A percentile compares a stretch with the other conserved stretches of the same genome.
phyloP scores from a whole-genome alignment of 1,140 invertebrate species.

The Cotesia typhae region DNA sequence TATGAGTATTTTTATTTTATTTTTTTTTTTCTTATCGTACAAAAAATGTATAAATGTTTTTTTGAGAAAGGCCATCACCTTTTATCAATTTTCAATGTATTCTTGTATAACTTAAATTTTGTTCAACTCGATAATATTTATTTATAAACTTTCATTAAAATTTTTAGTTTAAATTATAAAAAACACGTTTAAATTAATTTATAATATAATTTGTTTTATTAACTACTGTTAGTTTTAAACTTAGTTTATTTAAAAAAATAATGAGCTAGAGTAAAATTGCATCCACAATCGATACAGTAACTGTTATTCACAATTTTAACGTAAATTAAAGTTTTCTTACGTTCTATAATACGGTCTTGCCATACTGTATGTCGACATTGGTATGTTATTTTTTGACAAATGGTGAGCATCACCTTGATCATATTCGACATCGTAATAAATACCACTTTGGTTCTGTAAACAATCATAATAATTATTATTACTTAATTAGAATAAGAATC shows the following conservation, averaged over 20 bases:
- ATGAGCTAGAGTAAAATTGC: conserved; percentile 35
- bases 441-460: conserved; percentile 81
- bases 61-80: conserved; percentile 11
- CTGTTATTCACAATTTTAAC: not conserved
- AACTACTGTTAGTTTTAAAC: conserved; percentile 25
- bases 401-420: conserved; percentile 74
- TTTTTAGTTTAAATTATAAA: not conserved
- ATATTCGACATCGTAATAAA: conserved; percentile 88
- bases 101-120: not conserved
- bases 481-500: conserved; percentile 25
- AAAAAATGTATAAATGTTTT: not conserved
- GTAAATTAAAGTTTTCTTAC: conserved; percentile 42
- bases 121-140: not conserved
- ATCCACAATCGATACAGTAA: conserved; percentile 9
- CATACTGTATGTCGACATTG: conserved; percentile 74
- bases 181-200: conserved; percentile 14
- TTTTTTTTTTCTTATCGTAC: not conserved
- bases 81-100: conserved; percentile 1
- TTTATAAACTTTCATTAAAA: too few relatives aligned
- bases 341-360: conserved; percentile 62
- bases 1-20: too few relatives aligned
- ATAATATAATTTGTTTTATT: not conserved
- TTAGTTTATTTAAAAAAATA: conserved; percentile 30
- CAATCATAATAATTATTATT: conserved; percentile 13
- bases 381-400: conserved; percentile 70